phyloP scores from a whole-genome alignment of 92 coral and sea anemone species.

The Paramuricea clavata region DNA sequence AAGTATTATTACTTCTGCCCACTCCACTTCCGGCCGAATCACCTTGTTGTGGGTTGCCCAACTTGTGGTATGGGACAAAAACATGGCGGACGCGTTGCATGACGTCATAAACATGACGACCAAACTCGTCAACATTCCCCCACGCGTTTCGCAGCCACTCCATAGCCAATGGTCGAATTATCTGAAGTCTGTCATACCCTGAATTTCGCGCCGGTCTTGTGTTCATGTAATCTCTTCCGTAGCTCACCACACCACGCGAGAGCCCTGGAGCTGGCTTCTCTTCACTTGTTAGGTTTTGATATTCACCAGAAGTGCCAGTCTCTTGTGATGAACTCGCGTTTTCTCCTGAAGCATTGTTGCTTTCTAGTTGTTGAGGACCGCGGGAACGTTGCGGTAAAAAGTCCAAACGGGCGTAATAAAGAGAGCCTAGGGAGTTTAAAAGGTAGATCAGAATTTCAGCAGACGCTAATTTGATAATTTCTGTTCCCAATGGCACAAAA shows the following conservation, averaged over 20 bases:
- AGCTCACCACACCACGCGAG: not conserved
- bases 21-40: not conserved
- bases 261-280: not conserved
- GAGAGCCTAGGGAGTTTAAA: not conserved
- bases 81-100: not conserved
- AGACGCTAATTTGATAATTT: too few relatives aligned
- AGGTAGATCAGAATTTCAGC: too few relatives aligned
- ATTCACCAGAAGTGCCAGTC: not conserved
- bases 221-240: not conserved
- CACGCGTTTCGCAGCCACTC: constrained; percentile 10
- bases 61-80: not conserved
- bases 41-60: not conserved
- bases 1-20: not conserved
- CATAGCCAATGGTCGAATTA: not conserved
- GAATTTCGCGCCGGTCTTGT: not conserved
- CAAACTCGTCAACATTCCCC: constrained; percentile 21
- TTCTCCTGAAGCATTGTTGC: not conserved
- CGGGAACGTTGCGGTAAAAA: not conserved
- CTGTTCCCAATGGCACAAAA: too few relatives aligned
- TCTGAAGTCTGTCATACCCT: constrained; percentile 1
- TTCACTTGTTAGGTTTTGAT: not conserved
- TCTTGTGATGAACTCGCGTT: not conserved
- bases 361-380: not conserved
- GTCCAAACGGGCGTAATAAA: too few relatives aligned
- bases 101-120: constrained; percentile 10